Conservation (phyloP, 2,113 vertebrate species). For the Thomomys bottae region DNA sequence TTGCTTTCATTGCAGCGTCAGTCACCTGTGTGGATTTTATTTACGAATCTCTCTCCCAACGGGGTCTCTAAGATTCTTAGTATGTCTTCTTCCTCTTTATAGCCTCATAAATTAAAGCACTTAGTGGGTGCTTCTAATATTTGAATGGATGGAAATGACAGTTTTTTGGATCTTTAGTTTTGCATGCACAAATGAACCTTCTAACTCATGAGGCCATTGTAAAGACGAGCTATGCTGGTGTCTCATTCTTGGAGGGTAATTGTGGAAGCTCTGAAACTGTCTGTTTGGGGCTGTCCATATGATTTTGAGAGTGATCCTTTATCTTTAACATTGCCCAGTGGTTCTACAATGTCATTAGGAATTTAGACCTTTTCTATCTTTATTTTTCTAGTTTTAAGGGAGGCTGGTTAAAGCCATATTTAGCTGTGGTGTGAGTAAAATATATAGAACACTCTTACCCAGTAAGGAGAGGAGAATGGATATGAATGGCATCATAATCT, state of each 20-base stretch:
- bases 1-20: background rate
- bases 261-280: background rate
- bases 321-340: background rate
- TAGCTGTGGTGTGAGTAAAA: conserved; percentile 40
- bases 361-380: background rate
- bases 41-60: background rate
- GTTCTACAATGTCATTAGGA: background rate
- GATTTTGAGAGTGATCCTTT: background rate
- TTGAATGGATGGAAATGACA: conserved; percentile 13
- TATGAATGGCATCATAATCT: background rate
- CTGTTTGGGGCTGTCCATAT: background rate
- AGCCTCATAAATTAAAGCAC: background rate
- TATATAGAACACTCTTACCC: background rate
- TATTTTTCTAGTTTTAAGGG: conserved; percentile 6
- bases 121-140: background rate
- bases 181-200: background rate
- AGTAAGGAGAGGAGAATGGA: background rate
- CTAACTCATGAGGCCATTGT: background rate
- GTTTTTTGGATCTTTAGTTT: background rate
- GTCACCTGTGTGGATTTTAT: background rate
- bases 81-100: background rate
- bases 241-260: background rate
- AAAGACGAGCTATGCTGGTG: background rate
- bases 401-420: background rate
- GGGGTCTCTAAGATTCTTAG: background rate